These are phyloP conservation scores for Ophion obscuratus DNA, from an alignment of 2,888 invertebrate species.

Conservation along the genomic window DNA sequence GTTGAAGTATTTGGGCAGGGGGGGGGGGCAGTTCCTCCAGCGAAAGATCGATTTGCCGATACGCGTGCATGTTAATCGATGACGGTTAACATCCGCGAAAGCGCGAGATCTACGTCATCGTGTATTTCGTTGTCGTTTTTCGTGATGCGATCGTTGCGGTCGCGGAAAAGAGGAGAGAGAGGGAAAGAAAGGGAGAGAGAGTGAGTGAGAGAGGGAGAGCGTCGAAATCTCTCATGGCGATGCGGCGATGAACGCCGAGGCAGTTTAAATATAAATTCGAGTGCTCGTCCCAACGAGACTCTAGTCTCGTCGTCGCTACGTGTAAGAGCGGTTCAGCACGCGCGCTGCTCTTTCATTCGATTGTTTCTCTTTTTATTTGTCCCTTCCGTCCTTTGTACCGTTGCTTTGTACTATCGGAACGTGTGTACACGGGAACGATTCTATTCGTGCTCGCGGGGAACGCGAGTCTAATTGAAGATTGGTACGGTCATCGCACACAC, in stretches of 20 bases:
- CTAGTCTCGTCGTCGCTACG: conserved; percentile 81
- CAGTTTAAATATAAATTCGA: conserved; percentile 83
- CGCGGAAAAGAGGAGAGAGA: background rate
- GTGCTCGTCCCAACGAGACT: conserved; percentile 77
- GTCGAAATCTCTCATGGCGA: conserved; percentile 41
- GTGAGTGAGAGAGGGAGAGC: conserved; percentile 11
- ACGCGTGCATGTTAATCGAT: conserved; percentile 11
- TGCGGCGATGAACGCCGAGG: conserved; percentile 29
- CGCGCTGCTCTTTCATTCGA: conserved; percentile 10
- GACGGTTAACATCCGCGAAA: conserved; percentile 1
- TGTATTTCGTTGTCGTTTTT: conserved; percentile 15
- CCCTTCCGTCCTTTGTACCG: background rate
- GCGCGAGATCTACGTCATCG: conserved; percentile 17
- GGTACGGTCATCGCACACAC: conserved; percentile 7
- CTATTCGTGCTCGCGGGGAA: conserved; percentile 4
- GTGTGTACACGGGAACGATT: background rate
- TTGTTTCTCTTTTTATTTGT: conserved; percentile 16
- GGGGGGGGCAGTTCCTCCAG: background rate
- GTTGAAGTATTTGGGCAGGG: background rate
- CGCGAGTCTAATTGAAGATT: conserved; percentile 26
- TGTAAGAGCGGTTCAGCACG: conserved; percentile 69
- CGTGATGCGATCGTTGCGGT: background rate
- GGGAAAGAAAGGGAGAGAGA: background rate
- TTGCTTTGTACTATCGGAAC: background rate
- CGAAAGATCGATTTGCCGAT: background rate